Conservation (phyloP, 2,888 invertebrate genomes). For the Blera fallax region DNA sequence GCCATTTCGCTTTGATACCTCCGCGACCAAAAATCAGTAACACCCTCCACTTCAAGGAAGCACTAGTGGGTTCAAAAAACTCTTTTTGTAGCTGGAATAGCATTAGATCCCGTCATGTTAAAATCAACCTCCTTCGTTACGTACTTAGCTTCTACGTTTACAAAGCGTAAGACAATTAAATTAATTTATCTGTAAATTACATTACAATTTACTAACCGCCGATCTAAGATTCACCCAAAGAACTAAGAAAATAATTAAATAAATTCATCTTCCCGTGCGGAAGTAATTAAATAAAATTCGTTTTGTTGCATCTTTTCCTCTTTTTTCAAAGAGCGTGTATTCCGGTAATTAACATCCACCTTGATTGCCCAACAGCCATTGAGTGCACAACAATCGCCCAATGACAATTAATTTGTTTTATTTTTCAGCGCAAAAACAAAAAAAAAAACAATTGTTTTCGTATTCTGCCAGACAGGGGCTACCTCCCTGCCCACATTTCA, state of each 20-base stretch:
- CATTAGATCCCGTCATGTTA: too few species aligned
- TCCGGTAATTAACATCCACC: slow-evolving; percentile 11
- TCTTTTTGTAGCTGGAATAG: too few species aligned
- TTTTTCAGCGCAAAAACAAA: neutral
- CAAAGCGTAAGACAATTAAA: too few species aligned
- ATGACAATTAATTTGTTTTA: slow-evolving; percentile 8
- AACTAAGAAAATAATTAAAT: neutral
- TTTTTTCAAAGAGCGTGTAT: neutral
- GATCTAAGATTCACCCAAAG: neutral
- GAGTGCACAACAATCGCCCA: slow-evolving; percentile 29
- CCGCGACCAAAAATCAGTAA: too few species aligned
- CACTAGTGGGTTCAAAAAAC: too few species aligned
- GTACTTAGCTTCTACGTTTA: too few species aligned
- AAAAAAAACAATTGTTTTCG: neutral
- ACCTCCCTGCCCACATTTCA: neutral
- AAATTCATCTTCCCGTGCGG: neutral
- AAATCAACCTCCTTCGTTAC: too few species aligned
- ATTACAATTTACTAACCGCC: neutral
- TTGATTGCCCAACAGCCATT: slow-evolving; percentile 30
- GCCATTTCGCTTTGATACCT: too few species aligned
- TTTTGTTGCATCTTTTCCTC: neutral
- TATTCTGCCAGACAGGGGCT: neutral
- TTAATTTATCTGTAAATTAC: neutral
- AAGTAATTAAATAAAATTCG: slow-evolving; percentile 4
- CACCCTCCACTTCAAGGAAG: too few species aligned